Evolutionary conservation across 2,888 invertebrate genomes (phyloP).

Genomic region (Phoronis australis): DNA sequence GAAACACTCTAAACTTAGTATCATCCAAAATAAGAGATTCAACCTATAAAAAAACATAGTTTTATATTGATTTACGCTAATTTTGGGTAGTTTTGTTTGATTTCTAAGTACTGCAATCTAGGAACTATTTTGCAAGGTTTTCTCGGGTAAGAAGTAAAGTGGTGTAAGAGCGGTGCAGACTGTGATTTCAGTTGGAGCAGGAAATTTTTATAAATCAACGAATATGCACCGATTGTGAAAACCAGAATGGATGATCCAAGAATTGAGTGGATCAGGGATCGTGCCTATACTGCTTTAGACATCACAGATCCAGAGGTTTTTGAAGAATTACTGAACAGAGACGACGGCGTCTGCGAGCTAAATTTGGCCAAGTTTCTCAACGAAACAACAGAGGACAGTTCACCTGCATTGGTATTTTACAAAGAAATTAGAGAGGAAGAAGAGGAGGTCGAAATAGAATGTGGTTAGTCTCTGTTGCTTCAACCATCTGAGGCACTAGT

Average conservation of each 20-base stretch:
- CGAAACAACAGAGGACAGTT: slow-evolving; percentile 47
- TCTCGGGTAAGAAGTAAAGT: too few species aligned
- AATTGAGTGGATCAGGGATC: slow-evolving; percentile 50
- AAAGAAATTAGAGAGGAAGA: slow-evolving; percentile 49
- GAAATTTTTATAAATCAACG: background rate
- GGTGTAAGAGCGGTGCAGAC: too few species aligned
- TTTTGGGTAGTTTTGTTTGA: background rate
- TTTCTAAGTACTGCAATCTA: background rate
- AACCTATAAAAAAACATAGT: too few species aligned
- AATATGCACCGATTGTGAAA: background rate
- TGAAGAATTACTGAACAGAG: slow-evolving; percentile 49
- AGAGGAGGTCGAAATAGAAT: slow-evolving; percentile 52
- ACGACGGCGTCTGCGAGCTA: slow-evolving; percentile 48
- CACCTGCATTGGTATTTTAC: slow-evolving; percentile 48
- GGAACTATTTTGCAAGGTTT: background rate
- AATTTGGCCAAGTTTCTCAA: slow-evolving; percentile 49
- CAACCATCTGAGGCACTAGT: too few species aligned
- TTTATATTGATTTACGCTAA: too few species aligned
- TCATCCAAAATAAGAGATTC: too few species aligned
- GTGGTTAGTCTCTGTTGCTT: slow-evolving; percentile 39
- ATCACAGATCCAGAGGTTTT: slow-evolving; percentile 45
- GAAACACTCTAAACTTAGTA: too few species aligned
- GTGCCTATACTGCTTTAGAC: slow-evolving; percentile 42
- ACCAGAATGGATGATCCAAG: slow-evolving; percentile 49
- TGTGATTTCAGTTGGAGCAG: slow-evolving; percentile 1